Percentiles rank a stretch among this genome's conserved stretches.
phyloP scores from a whole-genome alignment of 2,888 invertebrate species.

The Drosophila neutralis region DNA sequence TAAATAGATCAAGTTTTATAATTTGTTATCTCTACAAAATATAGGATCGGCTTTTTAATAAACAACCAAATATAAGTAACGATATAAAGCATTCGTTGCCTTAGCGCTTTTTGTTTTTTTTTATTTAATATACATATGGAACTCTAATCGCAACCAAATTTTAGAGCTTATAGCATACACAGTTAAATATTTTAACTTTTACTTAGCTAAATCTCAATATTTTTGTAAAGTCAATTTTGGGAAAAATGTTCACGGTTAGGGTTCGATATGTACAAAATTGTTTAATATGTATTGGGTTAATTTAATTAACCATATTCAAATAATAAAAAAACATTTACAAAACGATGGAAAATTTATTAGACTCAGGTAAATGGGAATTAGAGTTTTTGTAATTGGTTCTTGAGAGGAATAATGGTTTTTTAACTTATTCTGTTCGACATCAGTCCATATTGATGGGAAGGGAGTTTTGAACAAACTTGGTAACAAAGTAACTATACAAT shows the following conservation, averaged over 20 bases:
- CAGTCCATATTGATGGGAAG: not conserved
- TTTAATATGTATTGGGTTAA: slow-evolving; percentile 15
- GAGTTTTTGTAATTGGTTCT: not conserved
- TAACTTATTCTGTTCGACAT: not conserved
- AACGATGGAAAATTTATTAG: not conserved
- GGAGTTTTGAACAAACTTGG: not conserved
- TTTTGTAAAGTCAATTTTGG: slow-evolving; percentile 3
- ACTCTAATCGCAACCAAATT: not conserved
- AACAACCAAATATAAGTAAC: slow-evolving; percentile 71
- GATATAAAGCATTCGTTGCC: slow-evolving; percentile 17
- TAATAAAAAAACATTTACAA: slow-evolving; percentile 5
- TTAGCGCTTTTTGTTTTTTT: not conserved
- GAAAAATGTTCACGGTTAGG: not conserved
- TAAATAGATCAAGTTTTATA: slow-evolving; percentile 66
- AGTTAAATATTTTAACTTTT: slow-evolving; percentile 1
- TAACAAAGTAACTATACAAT: not conserved
- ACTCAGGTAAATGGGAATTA: not conserved
- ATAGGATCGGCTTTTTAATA: slow-evolving; percentile 73
- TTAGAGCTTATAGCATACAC: not conserved
- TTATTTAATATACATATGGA: slow-evolving; percentile 15
- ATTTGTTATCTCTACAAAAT: slow-evolving; percentile 65
- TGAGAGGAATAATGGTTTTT: not conserved
- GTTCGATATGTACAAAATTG: slow-evolving; percentile 15
- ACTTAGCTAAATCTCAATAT: slow-evolving; percentile 4
- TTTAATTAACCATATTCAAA: slow-evolving; percentile 21